Percentiles rank a stretch among this genome's conserved stretches.
These are phyloP conservation scores for Imbricaverruca yamaguchii DNA, from an alignment of 2,888 invertebrate genomes.

Conservation along the genomic window DNA sequence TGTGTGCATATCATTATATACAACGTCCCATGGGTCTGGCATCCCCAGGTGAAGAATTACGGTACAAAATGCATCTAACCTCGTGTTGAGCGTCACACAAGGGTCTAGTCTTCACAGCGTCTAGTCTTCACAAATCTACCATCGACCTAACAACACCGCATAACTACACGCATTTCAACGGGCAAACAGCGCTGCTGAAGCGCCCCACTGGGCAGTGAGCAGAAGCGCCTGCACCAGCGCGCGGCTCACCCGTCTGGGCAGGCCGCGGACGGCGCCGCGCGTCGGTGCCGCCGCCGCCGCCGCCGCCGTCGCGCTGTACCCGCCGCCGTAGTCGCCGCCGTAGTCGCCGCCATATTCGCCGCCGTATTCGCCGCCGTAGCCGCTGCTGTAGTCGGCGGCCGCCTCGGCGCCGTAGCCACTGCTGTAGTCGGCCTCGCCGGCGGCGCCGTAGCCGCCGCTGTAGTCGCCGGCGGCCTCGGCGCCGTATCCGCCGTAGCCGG, in stretches of 20 bases:
- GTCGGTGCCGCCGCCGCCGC: neutral
- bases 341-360: neutral
- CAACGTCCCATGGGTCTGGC: too few species aligned
- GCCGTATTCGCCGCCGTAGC: neutral
- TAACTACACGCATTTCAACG: too few species aligned
- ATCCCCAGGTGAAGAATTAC: too few species aligned
- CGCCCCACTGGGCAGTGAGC: too few species aligned
- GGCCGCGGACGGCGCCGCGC: neutral
- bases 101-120: too few species aligned
- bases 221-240: too few species aligned
- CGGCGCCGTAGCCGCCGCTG: neutral
- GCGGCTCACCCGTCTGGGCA: neutral
- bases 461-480: neutral
- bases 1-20: too few species aligned
- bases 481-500: neutral
- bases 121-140: too few species aligned
- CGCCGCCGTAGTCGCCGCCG: neutral
- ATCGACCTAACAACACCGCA: too few species aligned
- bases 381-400: neutral
- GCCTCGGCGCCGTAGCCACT: neutral
- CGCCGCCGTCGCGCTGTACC: neutral
- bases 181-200: too few species aligned
- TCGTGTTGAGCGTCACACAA: too few species aligned
- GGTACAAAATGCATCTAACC: too few species aligned
- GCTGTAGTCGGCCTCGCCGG: neutral